Evolutionary conservation across 2,888 invertebrate genomes (phyloP).

Genomic region (Cerastis leucographa): DNA sequence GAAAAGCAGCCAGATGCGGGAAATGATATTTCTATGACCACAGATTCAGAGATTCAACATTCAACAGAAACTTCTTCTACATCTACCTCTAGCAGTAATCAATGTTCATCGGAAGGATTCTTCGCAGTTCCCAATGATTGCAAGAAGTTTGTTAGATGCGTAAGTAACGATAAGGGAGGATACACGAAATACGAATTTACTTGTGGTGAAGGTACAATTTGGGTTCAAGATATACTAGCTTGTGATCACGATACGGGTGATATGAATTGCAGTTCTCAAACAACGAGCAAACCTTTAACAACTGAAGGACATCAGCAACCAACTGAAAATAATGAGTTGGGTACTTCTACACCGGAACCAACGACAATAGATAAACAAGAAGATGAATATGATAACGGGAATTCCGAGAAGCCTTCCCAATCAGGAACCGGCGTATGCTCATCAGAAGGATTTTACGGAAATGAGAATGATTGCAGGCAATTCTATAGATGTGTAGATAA

Average conservation of each 20-base stretch:
- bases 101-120: slow-evolving; percentile 92
- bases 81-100: slow-evolving; percentile 45
- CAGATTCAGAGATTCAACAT: slow-evolving; percentile 52
- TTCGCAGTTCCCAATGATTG: slow-evolving; percentile 93
- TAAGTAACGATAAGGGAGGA: slow-evolving; percentile 85
- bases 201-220: slow-evolving; percentile 93
- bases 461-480: slow-evolving; percentile 85
- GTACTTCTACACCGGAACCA: slow-evolving; percentile 51
- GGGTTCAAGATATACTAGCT: slow-evolving; percentile 92
- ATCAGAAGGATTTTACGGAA: slow-evolving; percentile 87
- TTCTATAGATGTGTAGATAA: slow-evolving; percentile 89
- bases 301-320: slow-evolving; percentile 60
- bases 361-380: slow-evolving; percentile 59
- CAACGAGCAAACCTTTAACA: slow-evolving; percentile 61
- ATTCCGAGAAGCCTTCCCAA: slow-evolving; percentile 58
- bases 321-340: slow-evolving; percentile 59
- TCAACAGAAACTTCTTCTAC: slow-evolving; percentile 53
- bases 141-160: slow-evolving; percentile 94
- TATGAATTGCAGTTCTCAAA: slow-evolving; percentile 72
- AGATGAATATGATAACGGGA: slow-evolving; percentile 67
- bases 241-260: slow-evolving; percentile 84
- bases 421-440: slow-evolving; percentile 73
- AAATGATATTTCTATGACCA: slow-evolving; percentile 33
- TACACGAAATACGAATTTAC: slow-evolving; percentile 91
- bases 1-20: slow-evolving; percentile 23